Conservation (phyloP, 2,888 invertebrate genomes). For the Lepetodrilus schrolli region DNA sequence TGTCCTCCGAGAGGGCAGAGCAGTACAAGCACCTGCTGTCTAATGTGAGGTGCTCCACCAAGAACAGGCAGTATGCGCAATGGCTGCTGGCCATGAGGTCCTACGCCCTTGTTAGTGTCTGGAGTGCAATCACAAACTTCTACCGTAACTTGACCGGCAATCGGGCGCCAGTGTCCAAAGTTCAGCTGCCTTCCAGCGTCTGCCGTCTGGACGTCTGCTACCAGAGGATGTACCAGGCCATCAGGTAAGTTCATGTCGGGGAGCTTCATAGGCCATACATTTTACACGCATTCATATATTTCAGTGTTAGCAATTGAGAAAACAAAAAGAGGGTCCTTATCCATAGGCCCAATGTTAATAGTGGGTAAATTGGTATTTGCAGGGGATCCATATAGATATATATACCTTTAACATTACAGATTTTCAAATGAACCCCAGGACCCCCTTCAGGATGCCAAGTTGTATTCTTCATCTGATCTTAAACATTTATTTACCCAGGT, state of each 20-base stretch:
- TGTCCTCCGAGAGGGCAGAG: slow-evolving; percentile 65
- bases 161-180: slow-evolving; percentile 29
- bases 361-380: no score
- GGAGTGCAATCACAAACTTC: slow-evolving; percentile 72
- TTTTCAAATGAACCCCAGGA: no score
- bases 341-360: no score
- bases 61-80: slow-evolving; percentile 71
- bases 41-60: slow-evolving; percentile 72
- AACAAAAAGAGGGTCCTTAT: no score
- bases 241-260: slow-evolving; percentile 61
- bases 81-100: slow-evolving; percentile 71
- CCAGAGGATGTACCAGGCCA: slow-evolving; percentile 63
- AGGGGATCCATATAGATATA: no score
- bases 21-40: slow-evolving; percentile 69
- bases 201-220: slow-evolving; percentile 47
- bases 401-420: no score
- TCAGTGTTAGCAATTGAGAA: no score
- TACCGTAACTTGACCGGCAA: slow-evolving; percentile 62
- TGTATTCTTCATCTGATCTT: no score
- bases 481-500: no score
- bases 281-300: no score
- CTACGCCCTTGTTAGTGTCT: slow-evolving; percentile 71
- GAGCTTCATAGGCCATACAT: no score
- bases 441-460: no score
- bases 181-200: slow-evolving; percentile 35